Evolutionary conservation across 2,797 vertebrate genomes (phyloP), one percentile per base, ranked within the genome.

Genomic region (Anguilla marmorata): DNA sequence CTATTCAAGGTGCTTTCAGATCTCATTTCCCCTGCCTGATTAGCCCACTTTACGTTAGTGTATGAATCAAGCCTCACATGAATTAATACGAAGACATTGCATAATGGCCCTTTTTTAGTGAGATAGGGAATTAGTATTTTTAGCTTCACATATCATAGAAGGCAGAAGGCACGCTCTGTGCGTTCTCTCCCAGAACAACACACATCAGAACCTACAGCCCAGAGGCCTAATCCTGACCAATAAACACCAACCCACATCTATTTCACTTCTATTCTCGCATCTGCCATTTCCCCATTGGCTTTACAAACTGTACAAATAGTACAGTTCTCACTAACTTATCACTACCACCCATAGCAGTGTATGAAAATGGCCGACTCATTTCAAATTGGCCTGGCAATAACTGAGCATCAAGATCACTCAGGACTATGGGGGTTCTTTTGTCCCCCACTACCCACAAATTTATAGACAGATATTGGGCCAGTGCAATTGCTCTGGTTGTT

Each of bases 31-130:
- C 82, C 48, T 45, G 72, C 63, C 79, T 84, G 83, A 90, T 89
- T 86, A 88, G 87, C 87, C 89, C 85, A 86, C 45, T 84, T 89
- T 41, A 74, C 16, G 50, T 79, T 89, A 37, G 74, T 37, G 50
- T 84, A 76, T 87, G 89, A 89, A 85, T 90, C 83, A 87, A 33
- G 85, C 84, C 16, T 60, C 84, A 56, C 37, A 76, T 60, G 30
- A 88, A 87, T 88, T 85, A 76, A 89, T 41, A 52, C 30, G 60
- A 86, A 88, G 21, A 27, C 84, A 76, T 90, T 90, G 27, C 84
- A 33, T 89, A 89, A 90, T 69, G 3, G 82, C 86, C 85, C 19
- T 27, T 79, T 52, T 58, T 33, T 37, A 41, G 86, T 24, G 19
- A 76, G 27, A 56, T 54, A 6, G 30, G 24, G 24, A 74, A n/a